Evolutionary conservation across 2,797 vertebrate species (phyloP).

Genomic region (Cossypha caffra): DNA sequence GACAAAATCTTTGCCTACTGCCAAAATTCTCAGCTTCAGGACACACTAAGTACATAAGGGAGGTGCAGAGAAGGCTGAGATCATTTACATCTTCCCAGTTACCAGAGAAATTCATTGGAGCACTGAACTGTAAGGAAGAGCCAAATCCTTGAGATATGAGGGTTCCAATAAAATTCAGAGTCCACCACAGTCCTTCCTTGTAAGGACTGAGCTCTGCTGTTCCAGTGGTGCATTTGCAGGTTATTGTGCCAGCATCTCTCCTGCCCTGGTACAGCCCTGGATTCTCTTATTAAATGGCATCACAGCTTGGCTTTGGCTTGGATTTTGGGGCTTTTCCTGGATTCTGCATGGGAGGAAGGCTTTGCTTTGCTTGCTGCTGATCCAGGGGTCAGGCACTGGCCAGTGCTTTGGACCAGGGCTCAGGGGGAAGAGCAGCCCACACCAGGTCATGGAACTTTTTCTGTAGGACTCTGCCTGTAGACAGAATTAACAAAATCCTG

Average conservation of each 20-base stretch:
- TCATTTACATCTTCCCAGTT: not conserved
- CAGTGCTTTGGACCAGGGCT: fast-evolving
- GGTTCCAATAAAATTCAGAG: not conserved
- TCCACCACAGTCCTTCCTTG: not conserved
- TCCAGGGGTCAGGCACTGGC: fast-evolving
- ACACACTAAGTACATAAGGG: not conserved
- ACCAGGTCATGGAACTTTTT: fast-evolving
- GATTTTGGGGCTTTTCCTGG: not conserved
- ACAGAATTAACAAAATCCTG: not conserved
- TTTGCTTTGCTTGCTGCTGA: not conserved
- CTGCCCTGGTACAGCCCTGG: not conserved
- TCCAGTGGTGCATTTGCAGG: not conserved
- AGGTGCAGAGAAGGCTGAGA: not conserved
- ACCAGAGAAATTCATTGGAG: not conserved
- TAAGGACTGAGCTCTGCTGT: not conserved
- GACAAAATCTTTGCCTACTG: not conserved
- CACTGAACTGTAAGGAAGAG: not conserved
- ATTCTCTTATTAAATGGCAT: not conserved
- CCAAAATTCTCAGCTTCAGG: not conserved
- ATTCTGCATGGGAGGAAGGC: fast-evolving
- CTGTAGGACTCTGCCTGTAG: not conserved
- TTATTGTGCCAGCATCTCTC: not conserved
- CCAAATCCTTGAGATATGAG: not conserved
- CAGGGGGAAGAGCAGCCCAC: not conserved
- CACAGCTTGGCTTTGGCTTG: not conserved